Conservation (phyloP, 2,888 invertebrate genomes). For the Lissocephala sabroskyi region DNA sequence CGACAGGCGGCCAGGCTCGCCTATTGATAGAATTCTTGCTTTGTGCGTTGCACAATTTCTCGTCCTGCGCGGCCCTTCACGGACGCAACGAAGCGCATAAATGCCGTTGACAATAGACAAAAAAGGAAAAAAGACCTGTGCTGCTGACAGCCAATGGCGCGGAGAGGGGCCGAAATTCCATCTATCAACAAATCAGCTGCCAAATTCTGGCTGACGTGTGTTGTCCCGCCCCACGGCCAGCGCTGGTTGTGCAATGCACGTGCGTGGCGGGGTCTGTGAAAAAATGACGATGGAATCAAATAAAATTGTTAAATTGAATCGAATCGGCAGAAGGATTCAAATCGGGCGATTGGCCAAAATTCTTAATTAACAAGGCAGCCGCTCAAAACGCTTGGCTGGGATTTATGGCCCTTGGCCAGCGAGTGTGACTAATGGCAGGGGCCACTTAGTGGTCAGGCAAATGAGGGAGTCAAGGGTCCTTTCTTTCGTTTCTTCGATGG, state of each 20-base stretch:
- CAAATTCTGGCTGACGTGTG: conserved; percentile 63
- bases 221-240: conserved; percentile 22
- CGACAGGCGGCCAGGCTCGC: background rate
- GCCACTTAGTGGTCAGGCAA: too few relatives aligned
- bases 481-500: too few relatives aligned
- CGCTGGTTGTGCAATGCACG: conserved; percentile 36
- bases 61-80: background rate
- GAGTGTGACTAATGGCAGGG: too few relatives aligned
- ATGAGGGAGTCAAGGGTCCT: too few relatives aligned
- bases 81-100: conserved; percentile 50
- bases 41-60: conserved; percentile 52
- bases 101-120: conserved; percentile 57
- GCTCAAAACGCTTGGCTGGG: too few relatives aligned
- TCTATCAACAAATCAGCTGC: conserved; percentile 63
- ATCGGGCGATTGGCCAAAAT: too few relatives aligned
- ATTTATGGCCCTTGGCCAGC: background rate
- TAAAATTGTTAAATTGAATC: conserved; percentile 64
- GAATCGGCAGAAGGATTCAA: conserved; percentile 35
- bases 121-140: background rate
- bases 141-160: conserved; percentile 17
- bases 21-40: conserved; percentile 49
- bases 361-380: too few relatives aligned
- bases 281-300: conserved; percentile 41
- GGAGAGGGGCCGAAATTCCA: conserved; percentile 51
- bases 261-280: background rate